Evolutionary conservation across 2,113 vertebrate genomes (phyloP), one percentile per base, ranked within the genome.

Genomic region (Phyllostomus discolor): DNA sequence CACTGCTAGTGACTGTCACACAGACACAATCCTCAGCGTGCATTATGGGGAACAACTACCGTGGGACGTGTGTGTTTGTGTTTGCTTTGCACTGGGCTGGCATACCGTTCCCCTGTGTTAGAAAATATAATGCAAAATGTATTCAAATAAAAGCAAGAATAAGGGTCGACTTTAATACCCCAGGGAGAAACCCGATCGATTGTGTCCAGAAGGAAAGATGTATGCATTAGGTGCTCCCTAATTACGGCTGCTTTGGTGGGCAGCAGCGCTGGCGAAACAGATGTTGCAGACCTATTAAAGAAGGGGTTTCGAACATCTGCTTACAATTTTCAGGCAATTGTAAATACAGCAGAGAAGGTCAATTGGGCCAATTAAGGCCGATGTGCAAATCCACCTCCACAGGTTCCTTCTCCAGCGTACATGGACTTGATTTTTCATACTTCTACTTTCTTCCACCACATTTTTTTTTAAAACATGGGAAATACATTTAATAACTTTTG

Each of bases 291-390:
- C 98, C 99, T 98, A 99, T 98, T 98, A 99, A 98, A 98, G 97
- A 98, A 98, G 97, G 98, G 97, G 98, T 95, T 98, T 98, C 98
- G 97, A 98, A 98, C 99, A 99, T 99, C 99, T 99, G 99, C 99
- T 99, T 99, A 99, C 99, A 99, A 99, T 99, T 99, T 99, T 97
- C 97, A 98, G 98, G 99, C 99, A 99, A 99, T 99, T 99, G 99
- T 99, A 99, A 99, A 98, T 99, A 99, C 98, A 99, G 98, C 99
- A 98, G 98, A 98, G 98, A 98, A 99, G 99, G 99, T 99, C 99
- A 99, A 99, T 99, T 99, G 99, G 98, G 97, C 98, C 99, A 99
- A 99, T 99, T 99, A 98, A 98, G 99, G 98, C 99, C 98, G 98
- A 99, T 99, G 99, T 99, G 99, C 98, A 98, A 99, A 99, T 98